Percentiles rank a stretch among this genome's conserved stretches.
phyloP scores from a whole-genome alignment of 2,113 vertebrate genomes.

The Setophaga petechia region DNA sequence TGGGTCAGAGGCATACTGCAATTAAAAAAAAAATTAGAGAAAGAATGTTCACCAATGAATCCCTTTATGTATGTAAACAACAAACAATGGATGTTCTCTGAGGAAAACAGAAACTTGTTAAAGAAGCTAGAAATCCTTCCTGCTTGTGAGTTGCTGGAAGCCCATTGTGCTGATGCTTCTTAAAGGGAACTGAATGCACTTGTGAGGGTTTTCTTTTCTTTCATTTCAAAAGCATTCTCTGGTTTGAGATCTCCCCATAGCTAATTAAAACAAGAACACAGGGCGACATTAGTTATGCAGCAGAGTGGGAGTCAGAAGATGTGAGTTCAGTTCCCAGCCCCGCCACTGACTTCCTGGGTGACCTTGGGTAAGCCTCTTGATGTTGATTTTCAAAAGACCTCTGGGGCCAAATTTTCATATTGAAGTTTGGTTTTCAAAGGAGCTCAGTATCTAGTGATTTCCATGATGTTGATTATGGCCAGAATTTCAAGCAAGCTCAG shows the following conservation, averaged over 20 bases:
- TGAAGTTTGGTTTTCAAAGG: conserved; percentile 63
- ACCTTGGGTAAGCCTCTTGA: conserved; percentile 66
- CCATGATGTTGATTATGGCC: conserved; percentile 49
- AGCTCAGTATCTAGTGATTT: conserved; percentile 54
- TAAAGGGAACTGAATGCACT: not conserved
- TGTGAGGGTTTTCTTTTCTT: not conserved
- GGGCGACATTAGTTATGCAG: conserved; percentile 28
- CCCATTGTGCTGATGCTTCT: not conserved
- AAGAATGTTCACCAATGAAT: not conserved
- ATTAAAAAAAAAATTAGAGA: not conserved
- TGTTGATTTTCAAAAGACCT: conserved; percentile 62
- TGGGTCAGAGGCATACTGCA: conserved; percentile 10
- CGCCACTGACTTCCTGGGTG: conserved; percentile 55
- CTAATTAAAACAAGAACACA: conserved; percentile 57
- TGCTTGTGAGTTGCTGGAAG: not conserved
- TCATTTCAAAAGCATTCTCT: conserved; percentile 32
- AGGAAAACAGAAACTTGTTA: not conserved
- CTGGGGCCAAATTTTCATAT: conserved; percentile 59
- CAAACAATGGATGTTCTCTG: not conserved
- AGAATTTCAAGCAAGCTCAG: conserved; percentile 43
- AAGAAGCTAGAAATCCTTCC: not conserved
- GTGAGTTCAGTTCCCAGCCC: conserved; percentile 44
- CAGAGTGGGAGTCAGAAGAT: conserved; percentile 60
- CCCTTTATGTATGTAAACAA: not conserved
- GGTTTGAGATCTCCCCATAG: conserved; percentile 8